Conservation (phyloP, 1,140 invertebrate genomes). For the Prorops nasuta region DNA sequence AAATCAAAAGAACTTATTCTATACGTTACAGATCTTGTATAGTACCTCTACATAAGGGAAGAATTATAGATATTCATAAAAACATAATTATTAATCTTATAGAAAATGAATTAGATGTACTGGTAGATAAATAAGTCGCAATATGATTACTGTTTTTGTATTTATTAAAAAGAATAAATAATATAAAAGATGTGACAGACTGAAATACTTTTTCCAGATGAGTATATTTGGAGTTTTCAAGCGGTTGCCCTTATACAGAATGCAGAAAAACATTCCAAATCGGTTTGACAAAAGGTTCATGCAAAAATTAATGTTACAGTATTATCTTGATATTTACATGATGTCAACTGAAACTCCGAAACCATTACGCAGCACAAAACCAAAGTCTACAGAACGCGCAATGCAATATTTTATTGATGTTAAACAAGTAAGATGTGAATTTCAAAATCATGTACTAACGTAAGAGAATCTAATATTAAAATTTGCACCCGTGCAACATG, state of each 20-base stretch:
- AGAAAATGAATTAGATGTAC: slow-evolving; percentile 38
- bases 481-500: background rate
- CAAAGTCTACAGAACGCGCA: slow-evolving; percentile 50
- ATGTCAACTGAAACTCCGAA: background rate
- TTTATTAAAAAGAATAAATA: slow-evolving; percentile 1
- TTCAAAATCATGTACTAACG: background rate
- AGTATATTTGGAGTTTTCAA: no score
- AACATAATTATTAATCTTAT: slow-evolving; percentile 44
- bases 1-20: slow-evolving; percentile 45
- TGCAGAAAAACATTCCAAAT: no score
- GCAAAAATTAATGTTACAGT: no score
- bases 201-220: background rate
- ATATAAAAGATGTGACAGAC: background rate
- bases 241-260: no score
- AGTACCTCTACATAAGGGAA: slow-evolving; percentile 42
- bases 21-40: slow-evolving; percentile 48
- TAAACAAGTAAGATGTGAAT: slow-evolving; percentile 48
- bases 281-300: no score
- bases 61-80: slow-evolving; percentile 49
- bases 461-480: slow-evolving; percentile 3
- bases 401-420: slow-evolving; percentile 69
- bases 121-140: background rate
- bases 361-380: slow-evolving; percentile 54
- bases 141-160: background rate
- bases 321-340: no score